phyloP scores from a whole-genome alignment of 2,113 vertebrate genomes.

The Neoarius graeffei region DNA sequence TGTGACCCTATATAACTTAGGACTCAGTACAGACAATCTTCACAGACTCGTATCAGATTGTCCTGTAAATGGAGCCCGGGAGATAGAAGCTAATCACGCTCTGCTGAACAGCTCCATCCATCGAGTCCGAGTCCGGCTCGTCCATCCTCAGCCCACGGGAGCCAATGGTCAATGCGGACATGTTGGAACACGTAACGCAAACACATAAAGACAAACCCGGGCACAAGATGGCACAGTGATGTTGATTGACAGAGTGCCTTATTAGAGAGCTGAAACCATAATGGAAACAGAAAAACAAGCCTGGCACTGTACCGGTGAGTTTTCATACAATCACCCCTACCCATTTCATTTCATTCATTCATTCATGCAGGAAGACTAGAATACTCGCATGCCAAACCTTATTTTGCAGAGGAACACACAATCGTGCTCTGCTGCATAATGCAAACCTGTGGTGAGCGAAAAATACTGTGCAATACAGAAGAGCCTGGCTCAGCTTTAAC shows the following conservation, averaged over 20 bases:
- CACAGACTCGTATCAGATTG: constrained; percentile 19
- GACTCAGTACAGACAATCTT: constrained; percentile 12
- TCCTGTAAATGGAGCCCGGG: constrained; percentile 36
- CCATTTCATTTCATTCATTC: constrained; percentile 13
- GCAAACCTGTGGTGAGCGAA: constrained; percentile 26
- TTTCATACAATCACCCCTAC: constrained; percentile 26
- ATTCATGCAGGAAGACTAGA: neutral
- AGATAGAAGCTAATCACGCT: constrained; percentile 48
- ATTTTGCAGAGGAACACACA: neutral
- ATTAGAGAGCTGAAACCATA: neutral
- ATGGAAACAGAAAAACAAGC: neutral
- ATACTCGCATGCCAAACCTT: constrained; percentile 30
- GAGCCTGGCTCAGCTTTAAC: constrained; percentile 42
- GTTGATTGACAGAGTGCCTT: neutral
- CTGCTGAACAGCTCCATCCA: constrained; percentile 46
- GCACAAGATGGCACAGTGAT: neutral
- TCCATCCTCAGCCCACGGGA: constrained; percentile 33
- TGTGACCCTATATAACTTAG: constrained; percentile 31
- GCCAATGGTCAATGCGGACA: constrained; percentile 37
- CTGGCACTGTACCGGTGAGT: neutral
- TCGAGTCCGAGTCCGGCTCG: constrained; percentile 14
- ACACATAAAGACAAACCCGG: neutral
- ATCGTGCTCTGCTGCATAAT: constrained; percentile 39
- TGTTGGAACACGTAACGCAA: constrained; percentile 40
- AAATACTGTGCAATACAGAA: constrained; percentile 26